phyloP scores from a whole-genome alignment of 1,140 invertebrate genomes.

The Phthorimaea operculella region DNA sequence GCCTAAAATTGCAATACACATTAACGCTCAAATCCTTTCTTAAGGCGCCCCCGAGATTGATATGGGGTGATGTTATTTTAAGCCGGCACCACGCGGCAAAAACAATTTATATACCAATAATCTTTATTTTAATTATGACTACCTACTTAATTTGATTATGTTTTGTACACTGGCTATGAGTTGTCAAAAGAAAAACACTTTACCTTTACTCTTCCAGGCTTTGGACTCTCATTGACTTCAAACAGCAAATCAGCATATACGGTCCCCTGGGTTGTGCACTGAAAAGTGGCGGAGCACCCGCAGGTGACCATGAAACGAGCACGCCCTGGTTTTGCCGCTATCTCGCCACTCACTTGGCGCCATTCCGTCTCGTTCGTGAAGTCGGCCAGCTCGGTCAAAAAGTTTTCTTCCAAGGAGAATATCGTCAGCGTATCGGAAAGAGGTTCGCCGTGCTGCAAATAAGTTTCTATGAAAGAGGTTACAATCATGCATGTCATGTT shows the following conservation, averaged over 20 bases:
- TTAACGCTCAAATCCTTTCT: too few species aligned
- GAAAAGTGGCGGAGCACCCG: conserved; percentile 20
- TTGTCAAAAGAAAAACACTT: too few species aligned
- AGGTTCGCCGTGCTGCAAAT: conserved; percentile 22
- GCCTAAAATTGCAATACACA: too few species aligned
- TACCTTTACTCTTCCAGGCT: conserved; percentile 20
- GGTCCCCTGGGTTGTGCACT: conserved; percentile 14
- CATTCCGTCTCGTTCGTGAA: conserved; percentile 30
- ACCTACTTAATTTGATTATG: too few species aligned
- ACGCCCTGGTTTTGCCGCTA: conserved; percentile 19
- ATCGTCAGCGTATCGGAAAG: conserved; percentile 27
- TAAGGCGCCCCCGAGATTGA: too few species aligned
- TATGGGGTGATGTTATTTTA: too few species aligned
- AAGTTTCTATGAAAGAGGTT: background rate
- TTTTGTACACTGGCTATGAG: too few species aligned
- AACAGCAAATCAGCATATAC: conserved; percentile 29
- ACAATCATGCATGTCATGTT: too few species aligned
- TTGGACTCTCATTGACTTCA: conserved; percentile 21
- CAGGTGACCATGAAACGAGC: conserved; percentile 24
- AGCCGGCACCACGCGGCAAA: too few species aligned
- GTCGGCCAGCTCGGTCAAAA: conserved; percentile 32
- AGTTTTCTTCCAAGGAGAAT: conserved; percentile 36
- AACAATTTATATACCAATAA: too few species aligned
- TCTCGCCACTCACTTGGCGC: conserved; percentile 16
- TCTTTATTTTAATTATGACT: too few species aligned